Conservation (phyloP, 1,140 invertebrate genomes). For the Asbolus verrucosus region DNA sequence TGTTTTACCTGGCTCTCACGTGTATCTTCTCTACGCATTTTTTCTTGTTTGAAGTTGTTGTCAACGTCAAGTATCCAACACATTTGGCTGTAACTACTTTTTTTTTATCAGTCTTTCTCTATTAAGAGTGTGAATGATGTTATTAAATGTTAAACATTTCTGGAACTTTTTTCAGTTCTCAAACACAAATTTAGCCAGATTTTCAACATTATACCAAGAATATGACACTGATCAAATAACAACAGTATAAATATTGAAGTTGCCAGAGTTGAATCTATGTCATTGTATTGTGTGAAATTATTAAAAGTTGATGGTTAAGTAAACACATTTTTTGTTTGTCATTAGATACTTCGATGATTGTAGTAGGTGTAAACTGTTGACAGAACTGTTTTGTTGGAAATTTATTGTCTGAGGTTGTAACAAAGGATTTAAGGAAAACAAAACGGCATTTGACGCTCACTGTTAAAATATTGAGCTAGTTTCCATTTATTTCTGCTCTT, state of each 20-base stretch:
- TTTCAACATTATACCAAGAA: too few species aligned
- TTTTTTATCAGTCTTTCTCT: constrained; percentile 47
- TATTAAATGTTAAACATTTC: too few species aligned
- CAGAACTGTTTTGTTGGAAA: constrained; percentile 18
- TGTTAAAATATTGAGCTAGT: not conserved
- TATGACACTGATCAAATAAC: too few species aligned
- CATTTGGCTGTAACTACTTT: constrained; percentile 43
- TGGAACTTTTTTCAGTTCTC: too few species aligned
- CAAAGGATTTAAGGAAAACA: not conserved
- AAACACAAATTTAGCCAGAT: not conserved
- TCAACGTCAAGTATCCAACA: constrained; percentile 48
- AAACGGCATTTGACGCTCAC: too few species aligned
- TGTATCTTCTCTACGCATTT: constrained; percentile 48
- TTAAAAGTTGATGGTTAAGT: constrained; percentile 11
- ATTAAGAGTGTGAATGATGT: not conserved
- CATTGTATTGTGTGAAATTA: constrained; percentile 22
- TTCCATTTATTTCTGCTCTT: constrained; percentile 16
- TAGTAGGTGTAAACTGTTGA: constrained; percentile 16
- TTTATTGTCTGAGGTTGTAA: not conserved
- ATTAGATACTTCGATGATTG: constrained; percentile 8
- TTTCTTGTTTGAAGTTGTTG: constrained; percentile 45
- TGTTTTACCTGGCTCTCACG: constrained; percentile 44
- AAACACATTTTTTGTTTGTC: constrained; percentile 21
- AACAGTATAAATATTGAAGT: too few species aligned
- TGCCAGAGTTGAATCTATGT: constrained; percentile 1